Conservation (phyloP, 2,888 invertebrate genomes). For the Plebejus melissa region DNA sequence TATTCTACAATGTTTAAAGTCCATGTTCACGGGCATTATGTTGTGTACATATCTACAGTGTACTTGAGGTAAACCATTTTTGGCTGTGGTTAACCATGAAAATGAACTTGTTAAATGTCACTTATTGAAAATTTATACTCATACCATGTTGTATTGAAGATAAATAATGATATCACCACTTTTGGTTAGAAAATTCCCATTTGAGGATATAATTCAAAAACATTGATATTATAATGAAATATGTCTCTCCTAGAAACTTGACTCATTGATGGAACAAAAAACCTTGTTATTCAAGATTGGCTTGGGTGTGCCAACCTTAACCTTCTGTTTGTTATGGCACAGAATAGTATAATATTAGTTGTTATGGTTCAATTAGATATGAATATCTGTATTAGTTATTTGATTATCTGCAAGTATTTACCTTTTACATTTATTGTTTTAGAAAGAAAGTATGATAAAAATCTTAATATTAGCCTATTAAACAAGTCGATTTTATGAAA, state of each 20-base stretch:
- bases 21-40: background rate
- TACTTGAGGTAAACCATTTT: slow-evolving; percentile 36
- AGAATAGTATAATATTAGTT: no score
- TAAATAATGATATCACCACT: slow-evolving; percentile 23
- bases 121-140: slow-evolving; percentile 33
- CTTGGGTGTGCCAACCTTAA: background rate
- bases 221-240: slow-evolving; percentile 4
- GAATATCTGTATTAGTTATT: no score
- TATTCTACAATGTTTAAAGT: no score
- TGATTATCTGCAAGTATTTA: no score
- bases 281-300: background rate
- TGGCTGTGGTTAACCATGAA: slow-evolving; percentile 44
- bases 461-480: no score
- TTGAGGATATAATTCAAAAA: slow-evolving; percentile 23
- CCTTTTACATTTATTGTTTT: background rate
- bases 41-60: slow-evolving; percentile 22
- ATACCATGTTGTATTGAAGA: slow-evolving; percentile 31
- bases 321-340: background rate
- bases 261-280: background rate
- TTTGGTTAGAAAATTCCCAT: slow-evolving; percentile 18
- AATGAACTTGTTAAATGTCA: slow-evolving; percentile 37
- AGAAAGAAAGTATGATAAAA: background rate
- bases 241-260: background rate
- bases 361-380: no score
- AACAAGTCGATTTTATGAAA: no score